Evolutionary conservation across 2,113 vertebrate genomes (phyloP).

Genomic region (Halichoerus grypus): DNA sequence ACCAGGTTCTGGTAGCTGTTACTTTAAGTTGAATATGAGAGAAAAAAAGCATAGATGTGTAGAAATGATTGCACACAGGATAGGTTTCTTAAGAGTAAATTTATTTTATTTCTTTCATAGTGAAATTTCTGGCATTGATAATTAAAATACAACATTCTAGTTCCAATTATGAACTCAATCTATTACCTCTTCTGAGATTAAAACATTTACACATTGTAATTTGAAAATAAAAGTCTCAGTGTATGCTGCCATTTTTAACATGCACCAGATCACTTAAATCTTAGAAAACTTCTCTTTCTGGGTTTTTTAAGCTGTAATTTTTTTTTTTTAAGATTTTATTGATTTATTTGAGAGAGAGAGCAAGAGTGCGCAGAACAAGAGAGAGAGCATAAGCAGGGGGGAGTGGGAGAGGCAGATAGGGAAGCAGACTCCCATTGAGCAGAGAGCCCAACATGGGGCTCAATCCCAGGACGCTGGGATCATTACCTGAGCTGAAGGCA

Average conservation of each 20-base stretch:
- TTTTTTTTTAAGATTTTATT: neutral
- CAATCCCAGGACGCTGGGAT: neutral
- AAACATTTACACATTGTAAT: neutral
- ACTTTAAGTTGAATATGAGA: neutral
- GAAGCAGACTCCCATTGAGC: neutral
- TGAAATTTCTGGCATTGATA: neutral
- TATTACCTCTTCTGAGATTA: neutral
- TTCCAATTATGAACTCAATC: neutral
- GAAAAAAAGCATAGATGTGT: neutral
- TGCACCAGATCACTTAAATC: neutral
- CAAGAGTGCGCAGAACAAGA: neutral
- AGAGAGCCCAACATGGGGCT: too few relatives aligned
- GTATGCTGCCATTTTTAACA: neutral
- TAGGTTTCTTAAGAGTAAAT: neutral
- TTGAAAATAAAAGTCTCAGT: slow-evolving; percentile 19
- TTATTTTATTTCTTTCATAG: slow-evolving; percentile 34
- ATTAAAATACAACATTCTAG: slow-evolving; percentile 31
- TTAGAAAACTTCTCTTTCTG: neutral
- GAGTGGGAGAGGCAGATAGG: neutral
- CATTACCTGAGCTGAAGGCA: neutral
- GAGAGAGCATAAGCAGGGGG: neutral
- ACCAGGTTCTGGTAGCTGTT: neutral
- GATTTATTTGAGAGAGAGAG: neutral
- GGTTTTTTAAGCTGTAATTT: neutral
- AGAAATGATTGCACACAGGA: neutral